Evolutionary conservation across 2,888 invertebrate species (phyloP).

Genomic region (Eulithis testata): DNA sequence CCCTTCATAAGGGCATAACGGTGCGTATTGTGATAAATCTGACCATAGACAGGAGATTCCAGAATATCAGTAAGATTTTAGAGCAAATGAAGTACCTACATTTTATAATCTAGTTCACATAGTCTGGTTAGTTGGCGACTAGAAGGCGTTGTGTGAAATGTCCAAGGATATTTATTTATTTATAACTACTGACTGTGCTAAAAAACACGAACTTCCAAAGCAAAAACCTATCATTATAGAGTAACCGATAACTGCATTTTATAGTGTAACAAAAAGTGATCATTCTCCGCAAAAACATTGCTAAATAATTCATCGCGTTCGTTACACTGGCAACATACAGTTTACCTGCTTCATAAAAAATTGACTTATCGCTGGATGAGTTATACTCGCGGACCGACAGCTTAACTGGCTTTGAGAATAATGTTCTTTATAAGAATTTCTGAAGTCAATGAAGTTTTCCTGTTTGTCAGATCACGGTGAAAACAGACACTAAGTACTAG

Average conservation of each 20-base stretch:
- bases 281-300: slow-evolving; percentile 30
- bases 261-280: slow-evolving; percentile 20
- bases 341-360: slow-evolving; percentile 30
- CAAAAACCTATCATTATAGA: slow-evolving; percentile 1
- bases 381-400: slow-evolving; percentile 7
- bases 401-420: slow-evolving; percentile 11
- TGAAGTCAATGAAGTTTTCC: too few relatives aligned
- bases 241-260: slow-evolving; percentile 18
- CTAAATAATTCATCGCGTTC: slow-evolving; percentile 42
- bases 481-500: too few relatives aligned
- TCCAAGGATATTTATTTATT: not conserved
- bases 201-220: not conserved
- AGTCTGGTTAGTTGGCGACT: too few relatives aligned
- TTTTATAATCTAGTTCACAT: too few relatives aligned
- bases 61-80: too few relatives aligned
- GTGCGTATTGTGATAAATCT: too few relatives aligned
- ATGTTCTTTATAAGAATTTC: not conserved
- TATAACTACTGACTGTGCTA: not conserved
- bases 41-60: too few relatives aligned
- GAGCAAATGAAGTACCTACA: too few relatives aligned
- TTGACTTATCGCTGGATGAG: slow-evolving; percentile 29
- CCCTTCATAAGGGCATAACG: too few relatives aligned
- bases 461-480: too few relatives aligned
- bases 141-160: too few relatives aligned
- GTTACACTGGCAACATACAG: slow-evolving; percentile 36